A percentile compares a stretch with the other conserved stretches of the same genome.
Evolutionary conservation across 2,888 invertebrate species (phyloP).

Genomic region (Fabriciana adippe): DNA sequence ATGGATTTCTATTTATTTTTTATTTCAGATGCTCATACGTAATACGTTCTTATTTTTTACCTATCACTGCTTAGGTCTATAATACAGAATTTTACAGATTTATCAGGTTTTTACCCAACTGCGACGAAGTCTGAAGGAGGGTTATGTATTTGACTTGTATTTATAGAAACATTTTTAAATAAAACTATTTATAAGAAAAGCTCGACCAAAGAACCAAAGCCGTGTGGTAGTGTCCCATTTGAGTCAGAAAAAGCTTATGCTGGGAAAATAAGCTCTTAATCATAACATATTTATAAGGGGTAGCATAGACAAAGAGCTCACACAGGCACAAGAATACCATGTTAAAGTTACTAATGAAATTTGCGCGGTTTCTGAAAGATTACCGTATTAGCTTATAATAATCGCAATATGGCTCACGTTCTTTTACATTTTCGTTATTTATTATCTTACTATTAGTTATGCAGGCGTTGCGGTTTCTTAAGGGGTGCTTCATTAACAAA

Average conservation of each 20-base stretch:
- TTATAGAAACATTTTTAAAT: neutral
- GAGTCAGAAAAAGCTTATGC: neutral
- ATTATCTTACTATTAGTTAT: constrained; percentile 14
- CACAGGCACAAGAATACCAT: neutral
- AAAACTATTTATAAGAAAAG: too few species aligned
- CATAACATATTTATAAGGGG: constrained; percentile 12
- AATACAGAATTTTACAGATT: too few species aligned
- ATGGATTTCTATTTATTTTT: constrained; percentile 5
- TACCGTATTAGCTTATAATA: constrained; percentile 11
- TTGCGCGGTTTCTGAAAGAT: constrained; percentile 12
- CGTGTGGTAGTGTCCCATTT: too few species aligned
- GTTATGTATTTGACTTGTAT: neutral
- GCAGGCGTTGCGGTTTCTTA: constrained; percentile 6
- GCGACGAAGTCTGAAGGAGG: too few species aligned
- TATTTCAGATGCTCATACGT: neutral
- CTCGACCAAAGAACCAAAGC: too few species aligned
- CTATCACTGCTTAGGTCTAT: too few species aligned
- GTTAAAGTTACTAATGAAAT: constrained; percentile 19
- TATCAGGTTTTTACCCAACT: neutral
- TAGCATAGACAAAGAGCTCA: constrained; percentile 1
- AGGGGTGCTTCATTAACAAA: neutral
- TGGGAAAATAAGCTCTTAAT: neutral
- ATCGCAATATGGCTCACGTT: constrained; percentile 3
- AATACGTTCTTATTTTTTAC: too few species aligned
- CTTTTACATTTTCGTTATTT: constrained; percentile 22